phyloP scores from a whole-genome alignment of 2,113 vertebrate genomes.

The Aleadryas rufinucha region DNA sequence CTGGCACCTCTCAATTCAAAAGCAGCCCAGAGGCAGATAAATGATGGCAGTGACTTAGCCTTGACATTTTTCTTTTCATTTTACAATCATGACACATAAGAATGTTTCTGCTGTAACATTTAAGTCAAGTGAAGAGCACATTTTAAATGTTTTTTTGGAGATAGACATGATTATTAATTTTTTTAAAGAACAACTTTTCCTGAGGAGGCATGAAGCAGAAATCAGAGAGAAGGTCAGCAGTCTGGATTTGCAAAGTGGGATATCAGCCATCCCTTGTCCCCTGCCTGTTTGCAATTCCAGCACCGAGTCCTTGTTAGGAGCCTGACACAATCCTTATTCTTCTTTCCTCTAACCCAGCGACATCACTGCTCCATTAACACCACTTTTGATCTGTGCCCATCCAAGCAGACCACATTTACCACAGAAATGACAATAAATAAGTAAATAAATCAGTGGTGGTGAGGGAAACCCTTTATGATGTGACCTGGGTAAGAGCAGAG shows the following conservation, averaged over 20 bases:
- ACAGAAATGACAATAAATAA: background rate
- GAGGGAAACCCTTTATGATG: background rate
- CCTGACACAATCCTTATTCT: background rate
- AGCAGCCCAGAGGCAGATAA: background rate
- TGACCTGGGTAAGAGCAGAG: background rate
- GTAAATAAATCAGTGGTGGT: background rate
- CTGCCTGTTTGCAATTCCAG: background rate
- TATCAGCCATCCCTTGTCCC: background rate
- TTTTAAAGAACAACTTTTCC: background rate
- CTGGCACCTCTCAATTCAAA: background rate
- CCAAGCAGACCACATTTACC: background rate
- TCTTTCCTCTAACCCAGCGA: background rate
- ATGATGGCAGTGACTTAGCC: constrained; percentile 18
- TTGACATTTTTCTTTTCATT: constrained; percentile 37
- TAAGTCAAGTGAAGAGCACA: background rate
- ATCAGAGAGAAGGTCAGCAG: background rate
- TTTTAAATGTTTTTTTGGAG: background rate
- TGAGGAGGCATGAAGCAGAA: background rate
- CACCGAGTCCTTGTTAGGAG: background rate
- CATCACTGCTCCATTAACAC: background rate
- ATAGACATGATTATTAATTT: background rate
- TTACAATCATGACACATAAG: background rate
- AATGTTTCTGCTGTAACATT: constrained; percentile 33
- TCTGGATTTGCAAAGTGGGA: background rate
- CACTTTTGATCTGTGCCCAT: background rate